Base-by-base conservation (phyloP, 2,888 invertebrate species). In the Dilophus febrilis region DNA sequence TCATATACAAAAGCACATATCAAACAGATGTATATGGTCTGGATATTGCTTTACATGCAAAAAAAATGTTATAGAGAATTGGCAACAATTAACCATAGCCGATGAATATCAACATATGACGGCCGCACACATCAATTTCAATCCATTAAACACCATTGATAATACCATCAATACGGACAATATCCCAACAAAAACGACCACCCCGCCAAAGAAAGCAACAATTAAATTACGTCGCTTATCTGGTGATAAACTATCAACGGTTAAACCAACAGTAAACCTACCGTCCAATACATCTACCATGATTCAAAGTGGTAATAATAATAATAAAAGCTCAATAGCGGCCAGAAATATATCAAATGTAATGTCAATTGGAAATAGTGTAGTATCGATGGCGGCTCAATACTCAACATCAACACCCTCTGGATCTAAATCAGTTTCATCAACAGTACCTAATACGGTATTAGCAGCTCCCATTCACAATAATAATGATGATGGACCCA, bases 31-130 rank as follows among this genome's bases (percentile, higher is more conserved):
- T 67, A 22, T 53, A 17, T 74, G 74, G 73, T 66, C 67, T 44
- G 74, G 74, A 2, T 67, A 62, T 48, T 74, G 73, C 49, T 56
- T 50, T 37, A 47, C 64, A 11, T 73, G 73, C 46, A 62, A 65
- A 49, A 26, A 40, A 3, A 43, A 50, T 16, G 22, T 48, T 19
- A 22, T 22, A 22, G 22, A 35, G 26, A 18, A 16, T 13, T 22
- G n/a, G n/a, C n/a, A 37, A n/a, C 13, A 44, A 16, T 27, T 44
- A 13, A 26, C 43, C 13, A 19, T 47, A 2, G n/a, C 27, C 7
- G 16, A 26, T 22, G 61, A 61, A 44, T 45, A 58, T 13, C 48
- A 46, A 3, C 61, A 61, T 43, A 50, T 61, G 52, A 37, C 51
- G 2, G 46, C 47, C 1, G 42, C 42, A 37, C 49, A 54, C 27